A percentile compares a stretch with the other conserved stretches of the same genome.
Conservation (phyloP, 92 coral and sea anemone species). For the Parazoanthus swiftii region DNA sequence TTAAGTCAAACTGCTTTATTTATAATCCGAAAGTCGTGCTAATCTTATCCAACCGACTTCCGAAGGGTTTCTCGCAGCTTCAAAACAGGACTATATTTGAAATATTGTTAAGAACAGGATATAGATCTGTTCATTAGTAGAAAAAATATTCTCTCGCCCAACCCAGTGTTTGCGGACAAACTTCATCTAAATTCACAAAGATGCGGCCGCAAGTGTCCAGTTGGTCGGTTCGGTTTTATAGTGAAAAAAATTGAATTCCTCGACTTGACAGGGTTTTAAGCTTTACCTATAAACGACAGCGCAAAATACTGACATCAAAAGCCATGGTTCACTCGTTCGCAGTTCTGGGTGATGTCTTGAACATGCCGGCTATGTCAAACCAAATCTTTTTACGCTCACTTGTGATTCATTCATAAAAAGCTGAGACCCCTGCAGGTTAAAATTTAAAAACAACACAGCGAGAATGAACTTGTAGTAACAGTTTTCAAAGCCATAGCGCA, state of each 20-base stretch:
- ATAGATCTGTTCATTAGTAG: neutral
- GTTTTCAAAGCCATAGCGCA: constrained; percentile 23
- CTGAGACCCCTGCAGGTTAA: constrained; percentile 14
- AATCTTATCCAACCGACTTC: neutral
- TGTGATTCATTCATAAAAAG: neutral
- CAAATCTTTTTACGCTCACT: neutral
- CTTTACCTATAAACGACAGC: too few species aligned
- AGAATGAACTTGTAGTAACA: constrained; percentile 8
- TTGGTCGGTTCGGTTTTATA: neutral
- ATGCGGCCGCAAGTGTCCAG: neutral
- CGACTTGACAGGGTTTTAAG: neutral
- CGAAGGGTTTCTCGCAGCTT: neutral
- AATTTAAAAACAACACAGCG: constrained; percentile 28
- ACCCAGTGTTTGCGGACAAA: neutral
- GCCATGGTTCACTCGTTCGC: neutral
- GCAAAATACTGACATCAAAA: neutral
- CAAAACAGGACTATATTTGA: neutral
- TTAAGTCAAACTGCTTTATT: neutral
- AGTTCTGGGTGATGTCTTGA: neutral
- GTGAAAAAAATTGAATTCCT: neutral
- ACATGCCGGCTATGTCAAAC: neutral
- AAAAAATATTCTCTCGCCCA: neutral
- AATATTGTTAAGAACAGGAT: neutral
- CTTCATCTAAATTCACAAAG: constrained; percentile 10
- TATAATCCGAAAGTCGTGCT: neutral